Percentiles rank a stretch among this genome's conserved stretches.
phyloP scores from a whole-genome alignment of 1,140 invertebrate genomes.

The Cyphomyrmex costatus region DNA sequence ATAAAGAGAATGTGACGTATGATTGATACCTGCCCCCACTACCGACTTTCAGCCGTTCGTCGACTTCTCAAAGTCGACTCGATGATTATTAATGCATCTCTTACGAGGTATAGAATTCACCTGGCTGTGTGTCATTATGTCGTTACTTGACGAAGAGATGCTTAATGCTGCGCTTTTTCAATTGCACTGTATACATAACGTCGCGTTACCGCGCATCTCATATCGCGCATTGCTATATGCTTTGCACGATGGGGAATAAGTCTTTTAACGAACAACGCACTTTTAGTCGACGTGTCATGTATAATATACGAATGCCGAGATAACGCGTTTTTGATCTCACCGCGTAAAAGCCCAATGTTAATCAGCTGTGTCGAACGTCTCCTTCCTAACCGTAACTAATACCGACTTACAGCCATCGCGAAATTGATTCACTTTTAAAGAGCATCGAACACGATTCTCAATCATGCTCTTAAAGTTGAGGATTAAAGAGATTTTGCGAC shows the following conservation, averaged over 20 bases:
- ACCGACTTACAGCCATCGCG: constrained; percentile 51
- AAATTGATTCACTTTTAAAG: constrained; percentile 65
- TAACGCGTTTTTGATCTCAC: constrained; percentile 66
- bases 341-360: constrained; percentile 54
- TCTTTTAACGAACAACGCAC: constrained; percentile 37
- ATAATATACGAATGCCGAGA: constrained; percentile 28
- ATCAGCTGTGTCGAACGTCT: constrained; percentile 52
- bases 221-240: background rate
- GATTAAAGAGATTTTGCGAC: constrained; percentile 60
- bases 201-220: background rate
- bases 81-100: constrained; percentile 50
- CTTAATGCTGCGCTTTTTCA: background rate
- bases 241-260: constrained; percentile 5
- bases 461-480: constrained; percentile 22
- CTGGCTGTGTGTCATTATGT: constrained; percentile 31
- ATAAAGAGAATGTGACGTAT: constrained; percentile 32
- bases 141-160: background rate
- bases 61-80: background rate
- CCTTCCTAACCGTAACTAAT: constrained; percentile 21
- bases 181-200: background rate
- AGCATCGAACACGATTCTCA: constrained; percentile 41
- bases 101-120: background rate
- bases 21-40: constrained; percentile 36
- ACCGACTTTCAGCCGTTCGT: background rate
- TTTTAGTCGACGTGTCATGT: constrained; percentile 38